These are phyloP conservation scores for Cyclina sinensis DNA, from an alignment of 1,140 invertebrate genomes.

Conservation along the genomic window DNA sequence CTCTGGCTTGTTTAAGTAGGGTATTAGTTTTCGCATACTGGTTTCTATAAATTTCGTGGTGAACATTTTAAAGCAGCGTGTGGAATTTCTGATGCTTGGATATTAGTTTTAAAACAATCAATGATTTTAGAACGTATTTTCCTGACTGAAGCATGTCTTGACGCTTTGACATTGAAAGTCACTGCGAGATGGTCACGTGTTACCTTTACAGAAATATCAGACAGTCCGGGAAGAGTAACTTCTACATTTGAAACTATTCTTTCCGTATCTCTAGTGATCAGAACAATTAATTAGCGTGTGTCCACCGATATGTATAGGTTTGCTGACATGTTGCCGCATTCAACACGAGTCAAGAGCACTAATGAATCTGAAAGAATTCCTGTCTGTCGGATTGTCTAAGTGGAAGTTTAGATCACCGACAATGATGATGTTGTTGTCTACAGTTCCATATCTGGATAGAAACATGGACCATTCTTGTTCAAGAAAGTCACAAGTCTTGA, in stretches of 20 bases:
- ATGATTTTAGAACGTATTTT: conserved; percentile 8
- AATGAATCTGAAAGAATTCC: not conserved
- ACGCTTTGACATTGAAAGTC: conserved; percentile 15
- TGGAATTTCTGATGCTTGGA: not conserved
- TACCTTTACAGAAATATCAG: not conserved
- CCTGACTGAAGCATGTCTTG: conserved; percentile 4
- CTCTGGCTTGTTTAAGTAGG: conserved; percentile 25
- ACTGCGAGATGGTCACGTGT: conserved; percentile 28
- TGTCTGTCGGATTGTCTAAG: not conserved
- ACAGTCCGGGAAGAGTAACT: conserved; percentile 1
- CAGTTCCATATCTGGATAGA: conserved; percentile 11
- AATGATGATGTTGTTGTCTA: conserved; percentile 14
- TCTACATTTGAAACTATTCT: conserved; percentile 16
- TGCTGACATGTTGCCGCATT: conserved; percentile 49
- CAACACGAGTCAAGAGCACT: conserved; percentile 25
- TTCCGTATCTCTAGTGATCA: conserved; percentile 55
- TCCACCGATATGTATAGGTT: conserved; percentile 36
- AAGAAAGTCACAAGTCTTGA: conserved; percentile 22
- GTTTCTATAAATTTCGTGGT: conserved; percentile 53
- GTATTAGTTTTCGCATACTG: conserved; percentile 54
- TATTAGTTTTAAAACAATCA: not conserved
- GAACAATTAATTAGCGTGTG: conserved; percentile 50
- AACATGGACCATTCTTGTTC: conserved; percentile 9
- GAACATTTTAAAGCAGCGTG: not conserved
- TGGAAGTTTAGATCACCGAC: conserved; percentile 6